Percentiles rank a stretch among this genome's conserved stretches.
Evolutionary conservation across 2,888 invertebrate species (phyloP).

Genomic region (Philhelius pedissequus): DNA sequence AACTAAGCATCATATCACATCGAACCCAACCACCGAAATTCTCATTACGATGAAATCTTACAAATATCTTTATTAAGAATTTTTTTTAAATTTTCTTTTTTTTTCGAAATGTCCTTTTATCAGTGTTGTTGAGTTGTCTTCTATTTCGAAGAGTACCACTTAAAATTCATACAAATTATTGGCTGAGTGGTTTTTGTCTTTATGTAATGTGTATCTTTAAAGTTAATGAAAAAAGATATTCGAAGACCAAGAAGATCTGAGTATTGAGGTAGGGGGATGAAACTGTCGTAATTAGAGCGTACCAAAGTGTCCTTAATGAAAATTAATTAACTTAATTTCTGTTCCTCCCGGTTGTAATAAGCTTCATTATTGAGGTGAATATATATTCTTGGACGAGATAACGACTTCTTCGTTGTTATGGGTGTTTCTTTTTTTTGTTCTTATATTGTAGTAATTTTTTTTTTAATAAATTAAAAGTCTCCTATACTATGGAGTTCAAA

Average conservation of each 20-base stretch:
- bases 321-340: conserved; percentile 58
- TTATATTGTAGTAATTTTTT: neutral
- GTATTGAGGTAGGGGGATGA: conserved; percentile 12
- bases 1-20: neutral
- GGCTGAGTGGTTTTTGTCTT: conserved; percentile 22
- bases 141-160: neutral
- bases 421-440: neutral
- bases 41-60: neutral
- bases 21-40: neutral
- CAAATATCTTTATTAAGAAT: conserved; percentile 39
- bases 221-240: too few relatives aligned
- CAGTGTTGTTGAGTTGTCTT: too few relatives aligned
- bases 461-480: too few relatives aligned
- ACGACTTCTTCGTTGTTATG: neutral
- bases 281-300: conserved; percentile 47
- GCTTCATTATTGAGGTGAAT: conserved; percentile 42
- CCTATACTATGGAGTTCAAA: neutral
- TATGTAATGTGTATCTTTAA: too few relatives aligned
- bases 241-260: neutral
- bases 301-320: conserved; percentile 50
- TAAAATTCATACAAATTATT: conserved; percentile 15
- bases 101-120: too few relatives aligned
- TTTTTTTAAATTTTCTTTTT: too few relatives aligned
- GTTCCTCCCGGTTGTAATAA: conserved; percentile 25
- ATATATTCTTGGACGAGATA: neutral